Percentiles rank a stretch among this genome's conserved stretches.
phyloP scores from a whole-genome alignment of 2,113 vertebrate species.

The Caloenas nicobarica region DNA sequence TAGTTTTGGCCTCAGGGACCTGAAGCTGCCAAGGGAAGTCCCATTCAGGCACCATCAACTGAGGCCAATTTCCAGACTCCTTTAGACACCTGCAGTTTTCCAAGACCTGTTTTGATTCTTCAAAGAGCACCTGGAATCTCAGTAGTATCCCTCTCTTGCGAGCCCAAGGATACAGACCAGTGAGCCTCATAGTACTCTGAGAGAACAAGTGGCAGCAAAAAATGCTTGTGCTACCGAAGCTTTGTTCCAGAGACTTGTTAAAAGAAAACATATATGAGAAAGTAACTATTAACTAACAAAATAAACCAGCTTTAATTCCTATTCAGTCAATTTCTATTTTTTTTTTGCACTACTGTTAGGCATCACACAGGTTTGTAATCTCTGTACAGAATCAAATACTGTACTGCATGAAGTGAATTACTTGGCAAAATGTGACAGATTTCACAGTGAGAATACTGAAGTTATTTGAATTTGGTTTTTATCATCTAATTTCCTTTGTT shows the following conservation, averaged over 20 bases:
- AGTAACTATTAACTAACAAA: not conserved
- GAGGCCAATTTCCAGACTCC: not conserved
- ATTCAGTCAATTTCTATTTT: not conserved
- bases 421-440: slow-evolving; percentile 3
- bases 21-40: not conserved
- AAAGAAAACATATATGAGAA: not conserved
- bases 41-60: not conserved
- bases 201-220: not conserved
- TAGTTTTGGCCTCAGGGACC: not conserved
- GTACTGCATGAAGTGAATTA: not conserved
- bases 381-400: not conserved
- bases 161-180: not conserved
- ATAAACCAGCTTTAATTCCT: not conserved
- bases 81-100: not conserved
- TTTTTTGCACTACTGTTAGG: not conserved
- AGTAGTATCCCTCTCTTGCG: not conserved
- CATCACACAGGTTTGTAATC: not conserved
- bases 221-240: not conserved
- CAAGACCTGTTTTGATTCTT: not conserved
- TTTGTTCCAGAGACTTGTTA: not conserved
- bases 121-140: not conserved
- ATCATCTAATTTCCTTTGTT: slow-evolving; percentile 17
- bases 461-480: not conserved
- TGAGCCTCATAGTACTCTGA: not conserved
- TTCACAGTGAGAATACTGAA: slow-evolving; percentile 16